Evolutionary conservation across 1,140 invertebrate species (phyloP).

Genomic region (Andricus grossulariae): DNA sequence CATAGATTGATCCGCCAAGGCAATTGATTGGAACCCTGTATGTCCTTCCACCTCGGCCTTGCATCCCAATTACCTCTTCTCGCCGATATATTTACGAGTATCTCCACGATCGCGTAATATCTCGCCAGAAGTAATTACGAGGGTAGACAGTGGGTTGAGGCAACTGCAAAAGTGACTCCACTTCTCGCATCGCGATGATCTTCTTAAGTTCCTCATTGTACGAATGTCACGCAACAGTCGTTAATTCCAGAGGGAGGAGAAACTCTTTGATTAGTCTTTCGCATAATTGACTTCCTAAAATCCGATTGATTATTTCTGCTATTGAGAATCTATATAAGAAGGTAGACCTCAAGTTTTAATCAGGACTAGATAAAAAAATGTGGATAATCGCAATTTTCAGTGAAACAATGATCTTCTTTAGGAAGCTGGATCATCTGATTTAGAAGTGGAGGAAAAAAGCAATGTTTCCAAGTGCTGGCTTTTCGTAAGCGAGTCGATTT

Average conservation of each 20-base stretch:
- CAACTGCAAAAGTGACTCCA: conserved; percentile 44
- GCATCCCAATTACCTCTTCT: conserved; percentile 57
- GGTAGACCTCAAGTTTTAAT: no score
- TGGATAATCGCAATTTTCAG: no score
- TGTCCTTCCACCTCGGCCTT: conserved; percentile 56
- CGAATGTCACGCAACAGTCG: conserved; percentile 48
- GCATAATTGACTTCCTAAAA: background rate
- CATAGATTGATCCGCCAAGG: conserved; percentile 57
- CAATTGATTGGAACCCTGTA: conserved; percentile 61
- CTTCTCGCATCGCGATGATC: conserved; percentile 57
- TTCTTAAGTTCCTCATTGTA: conserved; percentile 53
- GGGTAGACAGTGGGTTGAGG: conserved; percentile 49
- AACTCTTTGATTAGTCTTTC: background rate
- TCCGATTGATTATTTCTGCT: no score
- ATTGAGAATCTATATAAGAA: no score
- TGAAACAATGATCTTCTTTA: no score
- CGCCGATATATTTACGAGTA: conserved; percentile 58
- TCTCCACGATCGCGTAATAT: conserved; percentile 60
- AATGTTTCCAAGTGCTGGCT: no score
- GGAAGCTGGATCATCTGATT: no score
- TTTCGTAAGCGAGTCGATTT: no score
- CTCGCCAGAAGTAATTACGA: conserved; percentile 60
- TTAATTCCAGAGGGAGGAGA: conserved; percentile 44
- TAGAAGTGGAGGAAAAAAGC: no score
- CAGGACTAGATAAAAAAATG: no score